Evolutionary conservation across 2,113 vertebrate species (phyloP).

Genomic region (Myrmophylax atrothorax): DNA sequence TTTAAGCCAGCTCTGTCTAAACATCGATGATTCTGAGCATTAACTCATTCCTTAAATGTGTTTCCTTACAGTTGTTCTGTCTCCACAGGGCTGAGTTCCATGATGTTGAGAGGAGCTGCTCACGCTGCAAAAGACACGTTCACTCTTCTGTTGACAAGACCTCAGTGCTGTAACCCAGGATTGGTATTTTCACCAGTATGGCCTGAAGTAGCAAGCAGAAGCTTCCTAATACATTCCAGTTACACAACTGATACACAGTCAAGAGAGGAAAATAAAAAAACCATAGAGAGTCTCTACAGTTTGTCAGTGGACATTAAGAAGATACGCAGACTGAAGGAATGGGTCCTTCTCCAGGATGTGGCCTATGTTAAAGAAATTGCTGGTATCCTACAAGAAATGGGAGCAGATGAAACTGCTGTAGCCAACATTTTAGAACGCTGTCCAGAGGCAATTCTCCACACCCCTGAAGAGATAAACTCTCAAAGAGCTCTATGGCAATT

Average conservation of each 20-base stretch:
- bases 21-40: neutral
- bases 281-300: slow-evolving; percentile 76
- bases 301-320: slow-evolving; percentile 87
- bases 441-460: slow-evolving; percentile 87
- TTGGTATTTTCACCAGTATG: neutral
- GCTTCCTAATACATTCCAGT: neutral
- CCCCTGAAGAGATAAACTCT: slow-evolving; percentile 76
- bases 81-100: neutral
- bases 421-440: slow-evolving; percentile 81
- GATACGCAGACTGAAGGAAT: slow-evolving; percentile 85
- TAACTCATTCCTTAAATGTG: neutral
- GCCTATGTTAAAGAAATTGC: slow-evolving; percentile 83
- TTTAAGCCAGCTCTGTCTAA: neutral
- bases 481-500: slow-evolving; percentile 86
- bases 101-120: neutral
- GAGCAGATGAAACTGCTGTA: slow-evolving; percentile 74
- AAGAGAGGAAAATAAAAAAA: slow-evolving; percentile 80
- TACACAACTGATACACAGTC: slow-evolving; percentile 12
- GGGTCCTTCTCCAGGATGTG: slow-evolving; percentile 83
- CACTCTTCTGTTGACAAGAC: slow-evolving; percentile 10
- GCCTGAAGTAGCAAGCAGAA: neutral
- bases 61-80: slow-evolving; percentile 5
- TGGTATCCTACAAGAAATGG: slow-evolving; percentile 80
- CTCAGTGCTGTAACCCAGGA: neutral
- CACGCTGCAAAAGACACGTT: neutral